Conservation (phyloP, 2,797 vertebrate genomes). For the Cynodonichthys magdalenae region DNA sequence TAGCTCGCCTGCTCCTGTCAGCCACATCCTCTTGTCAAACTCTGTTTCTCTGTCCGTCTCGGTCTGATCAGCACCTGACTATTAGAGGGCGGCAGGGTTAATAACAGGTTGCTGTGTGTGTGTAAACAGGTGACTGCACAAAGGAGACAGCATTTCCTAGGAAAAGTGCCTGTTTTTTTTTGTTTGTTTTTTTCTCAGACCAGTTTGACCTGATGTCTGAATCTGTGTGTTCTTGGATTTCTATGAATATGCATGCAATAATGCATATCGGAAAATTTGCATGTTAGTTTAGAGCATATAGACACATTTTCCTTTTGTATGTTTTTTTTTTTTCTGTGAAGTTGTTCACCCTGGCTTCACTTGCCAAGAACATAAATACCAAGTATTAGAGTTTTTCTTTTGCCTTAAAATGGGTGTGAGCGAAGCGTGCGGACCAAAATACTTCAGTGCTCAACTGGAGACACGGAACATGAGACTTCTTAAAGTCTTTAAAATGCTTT, state of each 20-base stretch:
- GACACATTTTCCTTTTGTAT: background rate
- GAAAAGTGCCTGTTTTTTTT: slow-evolving; percentile 46
- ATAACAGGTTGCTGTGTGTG: slow-evolving; percentile 72
- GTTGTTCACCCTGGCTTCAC: background rate
- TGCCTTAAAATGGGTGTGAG: background rate
- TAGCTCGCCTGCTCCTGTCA: slow-evolving; percentile 59
- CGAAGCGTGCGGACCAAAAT: background rate
- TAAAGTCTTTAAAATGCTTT: background rate
- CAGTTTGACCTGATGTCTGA: slow-evolving; percentile 5
- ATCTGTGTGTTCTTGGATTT: background rate
- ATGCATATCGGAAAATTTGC: background rate
- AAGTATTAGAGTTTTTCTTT: background rate
- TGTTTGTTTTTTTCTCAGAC: slow-evolving; percentile 15
- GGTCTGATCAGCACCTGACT: slow-evolving; percentile 74
- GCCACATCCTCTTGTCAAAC: slow-evolving; percentile 67
- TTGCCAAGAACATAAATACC: background rate
- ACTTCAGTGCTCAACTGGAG: background rate
- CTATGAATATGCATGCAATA: background rate
- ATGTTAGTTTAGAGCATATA: background rate
- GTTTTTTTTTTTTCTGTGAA: background rate
- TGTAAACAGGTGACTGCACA: slow-evolving; percentile 57
- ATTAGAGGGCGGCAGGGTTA: slow-evolving; percentile 76
- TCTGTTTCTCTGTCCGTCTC: slow-evolving; percentile 51
- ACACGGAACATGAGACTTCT: background rate
- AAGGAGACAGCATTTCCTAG: slow-evolving; percentile 66